Percentiles rank a stretch among this genome's conserved stretches.
Evolutionary conservation across 2,113 vertebrate genomes (phyloP).

Genomic region (Corythoichthys intestinalis): DNA sequence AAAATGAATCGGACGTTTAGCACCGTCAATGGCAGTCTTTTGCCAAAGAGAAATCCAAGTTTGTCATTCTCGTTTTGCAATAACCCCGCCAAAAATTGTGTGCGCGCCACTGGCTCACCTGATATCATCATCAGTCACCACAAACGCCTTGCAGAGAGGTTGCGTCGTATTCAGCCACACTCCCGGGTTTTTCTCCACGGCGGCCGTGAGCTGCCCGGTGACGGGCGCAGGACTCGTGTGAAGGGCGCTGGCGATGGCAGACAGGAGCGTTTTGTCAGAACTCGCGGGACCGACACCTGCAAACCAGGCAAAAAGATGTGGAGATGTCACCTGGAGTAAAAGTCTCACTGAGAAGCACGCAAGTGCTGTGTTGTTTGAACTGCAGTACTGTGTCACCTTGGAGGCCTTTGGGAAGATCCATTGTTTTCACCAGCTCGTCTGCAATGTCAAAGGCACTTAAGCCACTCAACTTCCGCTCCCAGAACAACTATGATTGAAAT

Average conservation of each 20-base stretch:
- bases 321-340: background rate
- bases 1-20: no score
- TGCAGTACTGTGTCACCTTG: conserved; percentile 74
- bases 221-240: conserved; percentile 92
- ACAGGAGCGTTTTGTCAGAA: conserved; percentile 89
- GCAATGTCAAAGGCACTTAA: conserved; percentile 93
- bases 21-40: no score
- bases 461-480: conserved; percentile 94
- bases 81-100: no score
- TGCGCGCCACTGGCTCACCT: conserved; percentile 67
- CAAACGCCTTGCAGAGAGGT: conserved; percentile 94
- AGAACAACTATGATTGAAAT: conserved; percentile 81
- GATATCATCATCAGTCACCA: conserved; percentile 97
- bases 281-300: conserved; percentile 89
- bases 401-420: conserved; percentile 94
- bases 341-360: background rate
- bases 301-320: background rate
- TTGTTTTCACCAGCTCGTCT: conserved; percentile 92
- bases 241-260: conserved; percentile 90
- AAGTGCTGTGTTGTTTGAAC: no score
- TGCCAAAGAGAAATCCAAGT: no score
- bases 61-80: no score
- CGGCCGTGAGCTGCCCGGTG: conserved; percentile 90
- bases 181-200: conserved; percentile 94
- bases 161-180: conserved; percentile 96